Percentiles rank a stretch among this genome's conserved stretches.
These are phyloP conservation scores for Carduelis carduelis DNA, from an alignment of 2,797 vertebrate genomes.

Conservation along the genomic window DNA sequence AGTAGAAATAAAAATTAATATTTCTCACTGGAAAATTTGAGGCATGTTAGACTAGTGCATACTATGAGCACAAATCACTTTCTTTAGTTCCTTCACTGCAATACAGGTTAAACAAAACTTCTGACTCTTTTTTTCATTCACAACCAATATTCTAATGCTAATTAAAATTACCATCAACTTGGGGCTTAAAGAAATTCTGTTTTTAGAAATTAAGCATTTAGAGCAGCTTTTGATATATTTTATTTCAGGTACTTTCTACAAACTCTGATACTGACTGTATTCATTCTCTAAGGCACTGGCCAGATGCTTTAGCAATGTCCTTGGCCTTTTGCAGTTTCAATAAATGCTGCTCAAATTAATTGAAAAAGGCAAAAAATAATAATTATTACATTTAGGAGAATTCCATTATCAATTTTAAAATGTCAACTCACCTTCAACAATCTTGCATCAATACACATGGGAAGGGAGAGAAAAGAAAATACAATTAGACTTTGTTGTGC, in stretches of 20 bases:
- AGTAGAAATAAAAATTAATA: background rate
- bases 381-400: background rate
- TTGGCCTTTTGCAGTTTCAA: background rate
- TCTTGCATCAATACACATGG: slow-evolving; percentile 28
- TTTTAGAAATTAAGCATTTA: background rate
- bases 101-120: background rate
- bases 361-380: background rate
- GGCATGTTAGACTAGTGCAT: background rate
- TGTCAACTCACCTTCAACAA: slow-evolving; percentile 76
- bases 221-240: background rate
- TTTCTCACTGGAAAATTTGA: background rate
- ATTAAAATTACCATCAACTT: background rate
- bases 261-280: background rate
- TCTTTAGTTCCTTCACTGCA: background rate
- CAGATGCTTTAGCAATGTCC: background rate
- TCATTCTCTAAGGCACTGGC: background rate
- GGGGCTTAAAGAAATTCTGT: background rate
- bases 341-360: background rate
- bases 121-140: background rate
- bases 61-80: background rate
- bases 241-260: background rate
- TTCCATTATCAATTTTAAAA: background rate
- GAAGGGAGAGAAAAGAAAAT: slow-evolving; percentile 12
- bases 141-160: background rate
- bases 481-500: background rate